phyloP scores from a whole-genome alignment of 2,888 invertebrate genomes.

The Leuctra nigra region DNA sequence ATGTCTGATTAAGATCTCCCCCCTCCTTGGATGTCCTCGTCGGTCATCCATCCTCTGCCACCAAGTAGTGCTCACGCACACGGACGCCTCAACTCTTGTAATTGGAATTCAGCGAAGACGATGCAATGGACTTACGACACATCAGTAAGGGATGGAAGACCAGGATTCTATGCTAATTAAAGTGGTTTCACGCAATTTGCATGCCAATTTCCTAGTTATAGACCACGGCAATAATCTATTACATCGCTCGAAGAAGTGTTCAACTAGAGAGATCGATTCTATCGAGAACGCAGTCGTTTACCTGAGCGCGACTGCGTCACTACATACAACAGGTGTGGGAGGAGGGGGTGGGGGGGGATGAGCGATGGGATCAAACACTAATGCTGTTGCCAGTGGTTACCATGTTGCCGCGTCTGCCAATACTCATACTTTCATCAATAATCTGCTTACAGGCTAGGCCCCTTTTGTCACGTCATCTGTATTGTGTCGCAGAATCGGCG shows the following conservation, averaged over 20 bases:
- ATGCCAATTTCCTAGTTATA: constrained; percentile 13
- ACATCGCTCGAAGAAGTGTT: constrained; percentile 3
- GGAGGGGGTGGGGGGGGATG: background rate
- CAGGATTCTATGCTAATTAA: constrained; percentile 9
- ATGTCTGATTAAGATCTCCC: too few relatives aligned
- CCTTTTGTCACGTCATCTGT: too few relatives aligned
- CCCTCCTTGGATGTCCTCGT: too few relatives aligned
- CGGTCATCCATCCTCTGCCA: constrained; percentile 13
- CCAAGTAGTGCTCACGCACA: background rate
- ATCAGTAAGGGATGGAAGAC: background rate
- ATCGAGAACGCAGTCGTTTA: constrained; percentile 8
- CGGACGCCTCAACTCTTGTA: constrained; percentile 8
- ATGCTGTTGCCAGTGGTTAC: too few relatives aligned
- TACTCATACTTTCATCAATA: too few relatives aligned
- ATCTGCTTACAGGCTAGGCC: too few relatives aligned
- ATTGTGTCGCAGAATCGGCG: too few relatives aligned
- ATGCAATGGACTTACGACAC: constrained; percentile 3
- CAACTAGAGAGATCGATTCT: constrained; percentile 2
- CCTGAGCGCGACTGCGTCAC: constrained; percentile 5
- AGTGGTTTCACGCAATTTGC: constrained; percentile 14
- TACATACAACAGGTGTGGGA: constrained; percentile 11
- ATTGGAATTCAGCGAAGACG: constrained; percentile 12
- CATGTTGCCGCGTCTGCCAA: too few relatives aligned
- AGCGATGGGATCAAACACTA: background rate
- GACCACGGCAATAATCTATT: constrained; percentile 12